These are phyloP conservation scores for Gila orcuttii DNA, from an alignment of 2,113 vertebrate genomes.

Conservation along the genomic window DNA sequence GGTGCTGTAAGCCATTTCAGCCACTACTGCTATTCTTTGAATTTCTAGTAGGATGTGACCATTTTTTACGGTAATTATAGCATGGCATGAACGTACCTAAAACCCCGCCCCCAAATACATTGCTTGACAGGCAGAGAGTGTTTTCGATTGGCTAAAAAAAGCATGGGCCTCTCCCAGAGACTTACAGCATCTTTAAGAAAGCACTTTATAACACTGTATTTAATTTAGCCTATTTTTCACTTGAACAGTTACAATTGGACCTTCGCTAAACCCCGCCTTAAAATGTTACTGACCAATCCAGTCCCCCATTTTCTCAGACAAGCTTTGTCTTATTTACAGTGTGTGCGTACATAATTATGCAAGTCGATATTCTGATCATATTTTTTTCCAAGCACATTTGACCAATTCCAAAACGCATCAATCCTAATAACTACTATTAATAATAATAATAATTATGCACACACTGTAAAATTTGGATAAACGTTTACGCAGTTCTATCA, in stretches of 20 bases:
- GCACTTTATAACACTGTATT: background rate
- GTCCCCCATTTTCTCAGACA: background rate
- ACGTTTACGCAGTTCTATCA: no score
- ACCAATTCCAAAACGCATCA: no score
- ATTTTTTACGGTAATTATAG: no score
- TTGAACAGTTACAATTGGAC: background rate
- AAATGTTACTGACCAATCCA: background rate
- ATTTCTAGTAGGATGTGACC: no score
- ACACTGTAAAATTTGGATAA: background rate
- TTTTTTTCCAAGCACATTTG: no score
- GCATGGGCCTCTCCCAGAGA: background rate
- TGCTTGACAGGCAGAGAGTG: background rate
- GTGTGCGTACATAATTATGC: no score
- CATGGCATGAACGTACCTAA: no score
- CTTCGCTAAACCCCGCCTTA: background rate
- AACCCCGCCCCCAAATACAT: background rate
- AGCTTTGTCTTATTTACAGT: background rate
- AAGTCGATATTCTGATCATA: no score
- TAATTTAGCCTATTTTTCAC: background rate
- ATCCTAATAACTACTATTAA: no score
- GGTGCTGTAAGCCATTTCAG: background rate
- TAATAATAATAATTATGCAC: no score
- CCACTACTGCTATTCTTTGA: background rate
- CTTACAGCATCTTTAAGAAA: slow-evolving; percentile 20
- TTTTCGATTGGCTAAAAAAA: background rate